Evolutionary conservation across 2,797 vertebrate genomes (phyloP).

Genomic region (Borostomias antarcticus): DNA sequence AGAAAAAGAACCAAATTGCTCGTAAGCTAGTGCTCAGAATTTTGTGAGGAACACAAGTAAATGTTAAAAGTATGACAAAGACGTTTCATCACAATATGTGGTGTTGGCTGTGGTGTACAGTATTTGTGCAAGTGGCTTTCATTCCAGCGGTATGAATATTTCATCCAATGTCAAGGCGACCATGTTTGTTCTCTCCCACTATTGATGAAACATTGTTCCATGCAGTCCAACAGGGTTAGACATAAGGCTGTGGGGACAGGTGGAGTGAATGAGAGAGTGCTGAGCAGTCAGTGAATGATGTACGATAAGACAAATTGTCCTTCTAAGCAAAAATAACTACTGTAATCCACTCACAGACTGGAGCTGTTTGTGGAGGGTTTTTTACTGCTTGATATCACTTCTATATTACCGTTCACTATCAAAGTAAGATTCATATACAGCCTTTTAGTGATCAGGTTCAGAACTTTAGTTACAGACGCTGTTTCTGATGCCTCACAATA

Average conservation of each 20-base stretch:
- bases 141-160: conserved; percentile 46
- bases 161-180: conserved; percentile 56
- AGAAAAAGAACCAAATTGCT: too few relatives aligned
- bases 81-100: conserved; percentile 15
- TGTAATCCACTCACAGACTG: conserved; percentile 34
- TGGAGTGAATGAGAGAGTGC: conserved; percentile 44
- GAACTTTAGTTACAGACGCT: too few relatives aligned
- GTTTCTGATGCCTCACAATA: too few relatives aligned
- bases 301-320: conserved; percentile 17
- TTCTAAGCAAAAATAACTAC: conserved; percentile 48
- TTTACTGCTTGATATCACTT: too few relatives aligned
- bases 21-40: too few relatives aligned
- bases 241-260: conserved; percentile 32
- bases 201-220: conserved; percentile 43
- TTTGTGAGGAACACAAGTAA: too few relatives aligned
- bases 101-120: conserved; percentile 20
- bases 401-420: too few relatives aligned
- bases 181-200: conserved; percentile 54
- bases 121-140: conserved; percentile 8
- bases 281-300: conserved; percentile 50
- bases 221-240: conserved; percentile 20
- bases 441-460: too few relatives aligned
- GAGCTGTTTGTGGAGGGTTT: neutral
- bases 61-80: too few relatives aligned
- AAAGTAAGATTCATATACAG: too few relatives aligned